These are phyloP conservation scores for Anastrepha obliqua DNA, from an alignment of 1,140 invertebrate species.

Conservation along the genomic window DNA sequence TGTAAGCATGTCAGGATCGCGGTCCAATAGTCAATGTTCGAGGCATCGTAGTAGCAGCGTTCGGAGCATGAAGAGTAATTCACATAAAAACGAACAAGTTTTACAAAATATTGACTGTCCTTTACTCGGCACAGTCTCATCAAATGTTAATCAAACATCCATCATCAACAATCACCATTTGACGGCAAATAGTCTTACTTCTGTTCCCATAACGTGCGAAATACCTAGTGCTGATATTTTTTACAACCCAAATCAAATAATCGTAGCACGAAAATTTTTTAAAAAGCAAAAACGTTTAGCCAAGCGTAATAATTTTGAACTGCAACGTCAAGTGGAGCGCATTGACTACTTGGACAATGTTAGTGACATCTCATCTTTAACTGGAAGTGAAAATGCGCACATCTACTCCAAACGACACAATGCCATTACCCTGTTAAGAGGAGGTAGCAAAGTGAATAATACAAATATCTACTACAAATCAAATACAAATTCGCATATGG, in stretches of 20 bases:
- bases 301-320: slow-evolving; percentile 84
- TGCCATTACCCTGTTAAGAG: slow-evolving; percentile 81
- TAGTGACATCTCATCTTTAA: slow-evolving; percentile 77
- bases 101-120: slow-evolving; percentile 37
- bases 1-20: slow-evolving; percentile 76
- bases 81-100: slow-evolving; percentile 44
- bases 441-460: slow-evolving; percentile 83
- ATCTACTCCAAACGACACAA: slow-evolving; percentile 74
- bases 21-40: slow-evolving; percentile 80
- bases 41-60: slow-evolving; percentile 71
- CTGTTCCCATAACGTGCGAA: slow-evolving; percentile 72
- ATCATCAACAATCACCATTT: slow-evolving; percentile 65
- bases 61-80: slow-evolving; percentile 62
- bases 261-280: slow-evolving; percentile 93
- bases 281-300: slow-evolving; percentile 88
- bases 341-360: slow-evolving; percentile 77
- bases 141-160: slow-evolving; percentile 52
- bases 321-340: slow-evolving; percentile 77
- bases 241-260: slow-evolving; percentile 94
- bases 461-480: slow-evolving; percentile 79
- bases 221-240: slow-evolving; percentile 84
- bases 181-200: slow-evolving; percentile 61
- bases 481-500: neutral
- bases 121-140: slow-evolving; percentile 51
- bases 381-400: slow-evolving; percentile 70